Evolutionary conservation across 92 coral and sea anemone genomes (phyloP).

Genomic region (Nematostella vectensis): DNA sequence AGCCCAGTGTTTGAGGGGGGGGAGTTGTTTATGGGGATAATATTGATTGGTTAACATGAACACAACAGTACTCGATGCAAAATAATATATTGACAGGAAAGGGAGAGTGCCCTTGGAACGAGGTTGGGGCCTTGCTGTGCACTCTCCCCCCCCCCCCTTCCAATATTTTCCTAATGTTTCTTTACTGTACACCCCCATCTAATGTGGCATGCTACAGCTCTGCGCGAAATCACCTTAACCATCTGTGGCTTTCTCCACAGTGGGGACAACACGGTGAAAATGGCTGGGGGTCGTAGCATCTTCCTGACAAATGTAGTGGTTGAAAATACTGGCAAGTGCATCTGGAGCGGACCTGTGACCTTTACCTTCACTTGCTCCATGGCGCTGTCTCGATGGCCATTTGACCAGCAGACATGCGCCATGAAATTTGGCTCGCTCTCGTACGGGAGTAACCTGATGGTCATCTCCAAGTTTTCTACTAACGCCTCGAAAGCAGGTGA

Average conservation of each 20-base stretch:
- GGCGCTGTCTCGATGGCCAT: constrained; percentile 40
- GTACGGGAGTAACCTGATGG: constrained; percentile 26
- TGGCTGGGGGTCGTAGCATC: constrained; percentile 41
- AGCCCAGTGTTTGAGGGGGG: too few relatives aligned
- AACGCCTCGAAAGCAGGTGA: constrained; percentile 23
- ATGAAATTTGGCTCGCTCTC: constrained; percentile 41
- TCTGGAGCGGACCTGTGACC: constrained; percentile 48
- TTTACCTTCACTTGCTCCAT: constrained; percentile 44
- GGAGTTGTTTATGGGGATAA: too few relatives aligned
- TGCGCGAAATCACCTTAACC: too few relatives aligned
- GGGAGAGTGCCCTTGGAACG: too few relatives aligned
- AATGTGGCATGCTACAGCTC: too few relatives aligned
- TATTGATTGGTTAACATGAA: too few relatives aligned
- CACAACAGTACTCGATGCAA: too few relatives aligned
- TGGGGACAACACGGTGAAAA: constrained; percentile 28
- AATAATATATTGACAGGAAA: too few relatives aligned
- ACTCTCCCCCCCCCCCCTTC: too few relatives aligned
- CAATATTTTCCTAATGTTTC: too few relatives aligned
- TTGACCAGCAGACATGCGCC: constrained; percentile 44
- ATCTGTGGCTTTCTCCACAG: constrained; percentile 5
- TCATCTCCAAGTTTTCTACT: constrained; percentile 14
- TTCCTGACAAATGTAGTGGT: constrained; percentile 40
- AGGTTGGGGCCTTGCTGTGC: too few relatives aligned
- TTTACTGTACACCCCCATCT: too few relatives aligned
- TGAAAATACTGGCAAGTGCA: constrained; percentile 20